Percentiles rank a stretch among this genome's conserved stretches.
Conservation (phyloP, 2,113 vertebrate genomes). For the Carollia perspicillata region DNA sequence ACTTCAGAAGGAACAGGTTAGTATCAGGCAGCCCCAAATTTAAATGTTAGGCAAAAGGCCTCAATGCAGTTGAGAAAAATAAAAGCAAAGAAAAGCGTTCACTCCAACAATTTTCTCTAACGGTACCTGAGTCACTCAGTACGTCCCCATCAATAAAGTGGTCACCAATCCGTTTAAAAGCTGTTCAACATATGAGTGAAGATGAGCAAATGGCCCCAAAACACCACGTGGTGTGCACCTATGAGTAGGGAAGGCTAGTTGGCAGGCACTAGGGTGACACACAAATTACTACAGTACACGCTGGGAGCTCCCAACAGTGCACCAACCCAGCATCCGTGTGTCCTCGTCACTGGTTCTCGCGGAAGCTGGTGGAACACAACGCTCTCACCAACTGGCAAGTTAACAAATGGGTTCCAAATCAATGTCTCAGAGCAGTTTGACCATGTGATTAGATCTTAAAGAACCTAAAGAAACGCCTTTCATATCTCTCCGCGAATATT, state of each 20-base stretch:
- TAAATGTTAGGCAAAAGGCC: conserved; percentile 18
- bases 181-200: conserved; percentile 80
- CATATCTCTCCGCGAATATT: not conserved
- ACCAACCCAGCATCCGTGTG: not conserved
- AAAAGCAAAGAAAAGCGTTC: conserved; percentile 52
- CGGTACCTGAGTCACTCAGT: conserved; percentile 82
- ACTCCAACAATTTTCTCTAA: conserved; percentile 69
- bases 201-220: conserved; percentile 57
- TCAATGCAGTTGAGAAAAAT: conserved; percentile 30
- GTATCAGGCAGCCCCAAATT: conserved; percentile 58
- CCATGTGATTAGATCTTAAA: not conserved
- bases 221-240: too few relatives aligned
- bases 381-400: not conserved
- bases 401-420: not conserved
- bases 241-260: too few relatives aligned
- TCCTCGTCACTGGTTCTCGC: not conserved
- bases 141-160: conserved; percentile 86
- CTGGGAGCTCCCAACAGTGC: too few relatives aligned
- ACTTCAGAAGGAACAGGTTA: conserved; percentile 42
- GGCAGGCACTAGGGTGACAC: too few relatives aligned
- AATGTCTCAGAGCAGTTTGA: not conserved
- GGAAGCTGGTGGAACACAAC: not conserved
- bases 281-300: accelerated
- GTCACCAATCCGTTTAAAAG: conserved; percentile 84
- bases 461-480: not conserved